These are phyloP conservation scores for Lagria hirta DNA, from an alignment of 2,888 invertebrate species.

Conservation along the genomic window DNA sequence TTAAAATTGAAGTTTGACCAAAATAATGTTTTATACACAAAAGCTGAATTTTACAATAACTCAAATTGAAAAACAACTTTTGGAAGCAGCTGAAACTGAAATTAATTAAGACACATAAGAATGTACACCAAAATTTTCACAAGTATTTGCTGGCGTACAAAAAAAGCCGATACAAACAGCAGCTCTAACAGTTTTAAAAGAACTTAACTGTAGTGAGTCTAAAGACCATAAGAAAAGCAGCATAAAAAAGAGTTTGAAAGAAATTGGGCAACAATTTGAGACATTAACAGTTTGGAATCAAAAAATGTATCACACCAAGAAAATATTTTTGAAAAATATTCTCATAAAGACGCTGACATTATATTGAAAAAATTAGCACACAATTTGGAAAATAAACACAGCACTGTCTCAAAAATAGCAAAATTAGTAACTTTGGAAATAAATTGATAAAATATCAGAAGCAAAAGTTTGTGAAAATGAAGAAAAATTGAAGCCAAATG, in stretches of 20 bases:
- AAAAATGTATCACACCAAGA: background rate
- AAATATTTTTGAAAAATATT: conserved; percentile 13
- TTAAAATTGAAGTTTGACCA: no score
- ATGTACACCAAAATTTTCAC: no score
- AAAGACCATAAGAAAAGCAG: conserved; percentile 3
- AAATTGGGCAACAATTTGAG: no score
- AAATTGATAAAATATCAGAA: background rate
- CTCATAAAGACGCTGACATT: conserved; percentile 2
- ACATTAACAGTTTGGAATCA: no score
- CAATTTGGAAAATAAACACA: conserved; percentile 4
- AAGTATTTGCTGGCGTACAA: no score
- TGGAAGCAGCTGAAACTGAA: no score
- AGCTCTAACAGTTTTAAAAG: conserved; percentile 3
- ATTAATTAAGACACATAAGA: no score
- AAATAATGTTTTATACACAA: no score
- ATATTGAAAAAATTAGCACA: conserved; percentile 1
- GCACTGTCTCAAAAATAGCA: conserved; percentile 8
- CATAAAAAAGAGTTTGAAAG: no score
- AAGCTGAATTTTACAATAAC: no score
- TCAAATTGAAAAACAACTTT: no score
- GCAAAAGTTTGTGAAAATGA: conserved; percentile 5
- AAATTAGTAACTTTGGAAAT: conserved; percentile 9
- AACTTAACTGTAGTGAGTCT: background rate
- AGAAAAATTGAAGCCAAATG: conserved; percentile 5
- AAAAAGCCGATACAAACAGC: background rate